Conservation (phyloP, 2,113 vertebrate species). For the Delphinus delphis region DNA sequence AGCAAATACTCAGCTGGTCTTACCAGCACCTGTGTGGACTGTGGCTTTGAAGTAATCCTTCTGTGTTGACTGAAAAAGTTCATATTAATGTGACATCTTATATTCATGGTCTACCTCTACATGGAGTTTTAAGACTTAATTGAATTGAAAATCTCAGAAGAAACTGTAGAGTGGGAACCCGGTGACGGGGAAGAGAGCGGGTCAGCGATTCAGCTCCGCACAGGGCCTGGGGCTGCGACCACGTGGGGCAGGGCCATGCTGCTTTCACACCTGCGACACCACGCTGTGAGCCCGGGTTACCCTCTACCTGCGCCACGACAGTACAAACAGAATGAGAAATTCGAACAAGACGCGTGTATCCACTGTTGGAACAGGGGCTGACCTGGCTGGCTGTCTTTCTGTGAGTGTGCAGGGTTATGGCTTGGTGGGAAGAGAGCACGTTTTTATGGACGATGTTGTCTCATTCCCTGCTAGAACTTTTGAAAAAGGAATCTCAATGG, state of each 20-base stretch:
- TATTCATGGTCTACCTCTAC: background rate
- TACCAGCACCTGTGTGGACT: background rate
- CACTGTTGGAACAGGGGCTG: slow-evolving; percentile 50
- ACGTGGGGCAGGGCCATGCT: slow-evolving; percentile 57
- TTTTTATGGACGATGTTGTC: background rate
- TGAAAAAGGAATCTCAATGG: background rate
- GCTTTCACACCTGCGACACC: slow-evolving; percentile 66
- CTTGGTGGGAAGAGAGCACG: background rate
- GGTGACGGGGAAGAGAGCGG: slow-evolving; percentile 23
- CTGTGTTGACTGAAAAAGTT: background rate
- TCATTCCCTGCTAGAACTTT: background rate
- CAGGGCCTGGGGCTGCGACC: background rate
- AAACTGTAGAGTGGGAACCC: slow-evolving; percentile 33
- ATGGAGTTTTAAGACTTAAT: slow-evolving; percentile 59
- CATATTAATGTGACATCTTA: background rate
- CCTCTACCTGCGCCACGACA: background rate
- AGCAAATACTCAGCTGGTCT: background rate
- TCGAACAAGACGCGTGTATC: slow-evolving; percentile 71
- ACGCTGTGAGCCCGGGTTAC: slow-evolving; percentile 50
- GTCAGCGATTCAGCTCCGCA: too few species aligned
- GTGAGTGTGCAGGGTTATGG: slow-evolving; percentile 55
- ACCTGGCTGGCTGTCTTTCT: slow-evolving; percentile 49
- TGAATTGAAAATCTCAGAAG: slow-evolving; percentile 67
- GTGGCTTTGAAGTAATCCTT: background rate
- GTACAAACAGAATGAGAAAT: background rate